A percentile compares a stretch with the other conserved stretches of the same genome.
These are phyloP conservation scores for Planococcus citri DNA, from an alignment of 1,140 invertebrate species.

Conservation along the genomic window DNA sequence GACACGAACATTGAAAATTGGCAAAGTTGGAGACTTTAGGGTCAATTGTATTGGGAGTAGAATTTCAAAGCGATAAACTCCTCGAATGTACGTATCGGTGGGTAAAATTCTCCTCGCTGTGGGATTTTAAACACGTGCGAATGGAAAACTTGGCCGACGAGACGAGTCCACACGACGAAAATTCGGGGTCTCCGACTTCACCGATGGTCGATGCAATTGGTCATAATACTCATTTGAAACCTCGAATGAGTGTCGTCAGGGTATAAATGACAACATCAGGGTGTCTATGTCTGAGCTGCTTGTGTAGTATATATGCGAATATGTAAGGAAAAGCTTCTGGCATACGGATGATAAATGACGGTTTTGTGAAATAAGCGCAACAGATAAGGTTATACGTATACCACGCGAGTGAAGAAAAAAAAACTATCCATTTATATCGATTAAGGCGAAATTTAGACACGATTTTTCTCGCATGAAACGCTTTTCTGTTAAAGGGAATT, in stretches of 20 bases:
- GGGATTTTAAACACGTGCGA: not conserved
- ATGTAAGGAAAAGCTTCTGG: no score
- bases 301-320: no score
- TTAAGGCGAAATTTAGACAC: not conserved
- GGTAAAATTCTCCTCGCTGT: no score
- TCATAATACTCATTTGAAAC: no score
- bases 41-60: not conserved
- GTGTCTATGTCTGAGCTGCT: no score
- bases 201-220: no score
- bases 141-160: not conserved
- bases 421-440: not conserved
- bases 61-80: not conserved
- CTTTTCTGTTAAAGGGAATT: not conserved
- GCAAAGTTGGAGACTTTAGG: not conserved
- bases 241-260: no score
- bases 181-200: no score
- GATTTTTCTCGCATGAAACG: not conserved
- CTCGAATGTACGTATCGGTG: no score
- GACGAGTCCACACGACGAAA: not conserved
- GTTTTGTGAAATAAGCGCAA: not conserved
- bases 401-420: not conserved
- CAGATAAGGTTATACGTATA: conserved; percentile 1
- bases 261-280: no score
- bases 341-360: not conserved
- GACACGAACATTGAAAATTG: not conserved